Conservation (phyloP, 2,888 invertebrate genomes). For the Aricia artaxerxes region DNA sequence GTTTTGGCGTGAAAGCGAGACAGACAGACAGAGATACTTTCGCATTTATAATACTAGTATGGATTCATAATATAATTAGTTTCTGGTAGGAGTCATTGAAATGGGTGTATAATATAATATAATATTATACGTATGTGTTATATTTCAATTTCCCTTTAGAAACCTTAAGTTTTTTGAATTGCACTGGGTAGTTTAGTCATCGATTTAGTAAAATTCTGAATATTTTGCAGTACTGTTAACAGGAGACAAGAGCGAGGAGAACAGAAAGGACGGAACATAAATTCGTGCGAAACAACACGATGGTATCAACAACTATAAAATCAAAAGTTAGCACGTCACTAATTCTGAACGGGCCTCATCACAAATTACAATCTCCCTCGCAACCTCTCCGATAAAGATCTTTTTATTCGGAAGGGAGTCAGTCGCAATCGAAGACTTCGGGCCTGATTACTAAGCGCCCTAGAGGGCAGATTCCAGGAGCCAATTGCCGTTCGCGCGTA, state of each 20-base stretch:
- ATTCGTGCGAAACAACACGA: slow-evolving; percentile 26
- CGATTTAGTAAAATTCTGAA: background rate
- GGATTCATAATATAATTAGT: background rate
- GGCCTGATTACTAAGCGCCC: slow-evolving; percentile 74
- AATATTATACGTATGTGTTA: too few relatives aligned
- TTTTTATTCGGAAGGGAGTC: slow-evolving; percentile 72
- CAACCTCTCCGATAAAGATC: slow-evolving; percentile 73
- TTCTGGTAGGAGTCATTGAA: background rate
- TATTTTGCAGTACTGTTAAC: background rate
- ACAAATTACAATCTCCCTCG: slow-evolving; percentile 73
- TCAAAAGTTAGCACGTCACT: slow-evolving; percentile 51
- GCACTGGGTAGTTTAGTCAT: too few relatives aligned
- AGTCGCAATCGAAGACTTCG: slow-evolving; percentile 67
- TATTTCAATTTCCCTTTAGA: too few relatives aligned
- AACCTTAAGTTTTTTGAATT: too few relatives aligned
- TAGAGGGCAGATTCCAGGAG: slow-evolving; percentile 73
- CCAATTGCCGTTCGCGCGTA: slow-evolving; percentile 72
- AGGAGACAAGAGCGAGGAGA: background rate
- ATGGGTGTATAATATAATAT: too few relatives aligned
- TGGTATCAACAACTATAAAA: slow-evolving; percentile 43
- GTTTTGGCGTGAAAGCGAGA: too few relatives aligned
- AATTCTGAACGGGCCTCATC: slow-evolving; percentile 64
- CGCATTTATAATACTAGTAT: too few relatives aligned
- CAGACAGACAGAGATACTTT: too few relatives aligned
- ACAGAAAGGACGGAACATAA: background rate